These are phyloP conservation scores for Malthinus seriepunctatus DNA, from an alignment of 2,888 invertebrate genomes.

Conservation along the genomic window DNA sequence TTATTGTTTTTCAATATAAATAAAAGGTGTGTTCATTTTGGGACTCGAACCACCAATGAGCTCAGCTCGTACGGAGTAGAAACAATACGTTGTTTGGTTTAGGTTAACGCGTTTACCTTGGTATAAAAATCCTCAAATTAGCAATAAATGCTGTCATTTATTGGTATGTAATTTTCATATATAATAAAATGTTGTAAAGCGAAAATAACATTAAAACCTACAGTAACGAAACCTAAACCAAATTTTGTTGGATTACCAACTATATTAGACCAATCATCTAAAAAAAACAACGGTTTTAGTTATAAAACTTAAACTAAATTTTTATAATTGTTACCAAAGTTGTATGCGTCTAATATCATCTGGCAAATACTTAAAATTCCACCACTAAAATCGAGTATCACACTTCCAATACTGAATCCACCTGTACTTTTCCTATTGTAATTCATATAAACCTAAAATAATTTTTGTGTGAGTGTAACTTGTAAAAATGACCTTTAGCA, in stretches of 20 bases:
- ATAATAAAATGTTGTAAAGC: slow-evolving; percentile 94
- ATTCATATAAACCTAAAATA: slow-evolving; percentile 87
- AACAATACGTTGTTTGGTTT: no score
- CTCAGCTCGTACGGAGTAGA: no score
- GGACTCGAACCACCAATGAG: no score
- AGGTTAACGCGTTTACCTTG: no score
- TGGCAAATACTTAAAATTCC: slow-evolving; percentile 92
- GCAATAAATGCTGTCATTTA: neutral
- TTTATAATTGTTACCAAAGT: slow-evolving; percentile 66
- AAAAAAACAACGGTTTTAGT: slow-evolving; percentile 44
- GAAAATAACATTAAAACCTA: slow-evolving; percentile 94
- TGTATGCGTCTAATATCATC: slow-evolving; percentile 93
- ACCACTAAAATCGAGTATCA: slow-evolving; percentile 94
- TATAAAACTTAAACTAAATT: neutral
- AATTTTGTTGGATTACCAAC: slow-evolving; percentile 98
- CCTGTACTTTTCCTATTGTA: slow-evolving; percentile 93
- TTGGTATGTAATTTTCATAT: slow-evolving; percentile 58
- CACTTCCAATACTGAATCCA: slow-evolving; percentile 99
- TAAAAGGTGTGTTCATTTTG: no score
- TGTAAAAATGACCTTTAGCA: no score
- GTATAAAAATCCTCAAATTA: neutral
- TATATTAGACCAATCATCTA: slow-evolving; percentile 95
- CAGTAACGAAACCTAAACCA: slow-evolving; percentile 92
- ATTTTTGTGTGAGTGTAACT: neutral
- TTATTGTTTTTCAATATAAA: no score